Evolutionary conservation across 2,888 invertebrate genomes (phyloP), one percentile per base, ranked within the genome.

Genomic region (Apamea epomidion): DNA sequence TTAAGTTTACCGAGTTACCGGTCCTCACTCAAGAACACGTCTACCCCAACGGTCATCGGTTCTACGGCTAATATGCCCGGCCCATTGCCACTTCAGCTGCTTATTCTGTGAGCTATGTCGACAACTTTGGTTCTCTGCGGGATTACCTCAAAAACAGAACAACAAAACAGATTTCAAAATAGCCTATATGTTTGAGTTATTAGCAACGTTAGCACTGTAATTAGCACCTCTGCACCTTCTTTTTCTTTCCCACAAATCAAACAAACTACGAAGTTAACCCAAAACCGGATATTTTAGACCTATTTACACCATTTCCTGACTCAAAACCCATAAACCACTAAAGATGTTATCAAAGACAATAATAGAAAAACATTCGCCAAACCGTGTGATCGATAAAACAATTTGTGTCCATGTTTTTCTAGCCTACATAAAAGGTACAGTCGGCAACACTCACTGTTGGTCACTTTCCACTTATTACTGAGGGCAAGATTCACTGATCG

Each of bases 371-470:
- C n/a, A 42, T 74, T 78, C 21, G 37, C 1, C 21, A 74, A 72
- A 72, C n/a, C 18, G 29, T 45, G 42, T 58, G 68, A 87, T 77
- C 81, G 65, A 81, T 81, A 72, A 29, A 37, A 64, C 54, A 82
- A 71, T 77, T 72, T 68, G 21, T 67, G 2, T 64, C 42, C 37
- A 51, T 62, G 25, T 86, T 37, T 73, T 75, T 73, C 51, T 69
- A 65, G 48, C 65, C 54, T 75, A 67, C 48, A 81, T 78, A 70
- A 62, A 54, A 42, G 1, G 48, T 77, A 80, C n/a, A 54, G 18
- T 45, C 54, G 25, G 6, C 6, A n/a, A 45, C 29, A 82, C 18
- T 81, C 16, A 14, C n/a, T 2, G n/a, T 21, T 81, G 32, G 54
- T 6, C 54, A 81, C n/a, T 32, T 51, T 78, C 14, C 10, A 60